A percentile compares a stretch with the other conserved stretches of the same genome.
Conservation (phyloP, 2,797 vertebrate genomes). For the Enteromius thamalakanensis region DNA sequence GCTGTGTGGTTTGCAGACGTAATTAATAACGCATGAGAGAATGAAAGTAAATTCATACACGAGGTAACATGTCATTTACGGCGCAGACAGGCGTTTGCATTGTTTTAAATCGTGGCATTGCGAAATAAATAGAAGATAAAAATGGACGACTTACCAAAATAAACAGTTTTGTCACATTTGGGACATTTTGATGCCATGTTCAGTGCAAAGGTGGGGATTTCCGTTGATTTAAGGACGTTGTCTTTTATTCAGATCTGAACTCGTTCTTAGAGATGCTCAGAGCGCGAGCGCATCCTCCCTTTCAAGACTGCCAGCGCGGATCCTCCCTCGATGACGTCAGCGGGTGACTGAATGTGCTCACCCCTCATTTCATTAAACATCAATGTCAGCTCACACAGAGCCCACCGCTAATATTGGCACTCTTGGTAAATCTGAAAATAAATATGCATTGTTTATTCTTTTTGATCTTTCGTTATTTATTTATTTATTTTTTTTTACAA, state of each 20-base stretch:
- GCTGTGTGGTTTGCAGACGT: not conserved
- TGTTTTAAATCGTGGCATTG: not conserved
- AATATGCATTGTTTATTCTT: no score
- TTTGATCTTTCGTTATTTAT: no score
- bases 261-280: constrained; percentile 31
- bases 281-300: constrained; percentile 31
- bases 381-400: constrained; percentile 18
- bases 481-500: no score
- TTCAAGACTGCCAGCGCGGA: not conserved
- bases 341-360: not conserved
- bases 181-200: constrained; percentile 78
- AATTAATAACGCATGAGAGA: not conserved
- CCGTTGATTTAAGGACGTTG: not conserved
- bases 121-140: not conserved
- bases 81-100: not conserved
- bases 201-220: not conserved
- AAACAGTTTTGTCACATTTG: constrained; percentile 78
- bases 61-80: not conserved
- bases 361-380: constrained; percentile 5
- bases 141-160: constrained; percentile 72
- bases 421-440: no score
- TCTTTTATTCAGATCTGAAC: not conserved
- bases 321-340: constrained; percentile 39
- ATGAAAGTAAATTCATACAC: not conserved
- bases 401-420: no score